phyloP scores from a whole-genome alignment of 2,888 invertebrate genomes.

The Polydrusus tereticollis region DNA sequence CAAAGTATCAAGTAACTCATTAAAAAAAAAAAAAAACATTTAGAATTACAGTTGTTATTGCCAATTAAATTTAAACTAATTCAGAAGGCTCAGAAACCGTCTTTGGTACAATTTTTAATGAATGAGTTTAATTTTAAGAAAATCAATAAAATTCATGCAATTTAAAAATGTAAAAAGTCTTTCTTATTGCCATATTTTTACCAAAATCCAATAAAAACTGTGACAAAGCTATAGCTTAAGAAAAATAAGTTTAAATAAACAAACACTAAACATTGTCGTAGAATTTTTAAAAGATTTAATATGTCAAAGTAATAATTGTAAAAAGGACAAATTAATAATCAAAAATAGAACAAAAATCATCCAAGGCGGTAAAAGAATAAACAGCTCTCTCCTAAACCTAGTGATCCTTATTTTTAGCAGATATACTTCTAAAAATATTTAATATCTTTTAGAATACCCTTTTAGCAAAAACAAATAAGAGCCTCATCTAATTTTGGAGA shows the following conservation, averaged over 20 bases:
- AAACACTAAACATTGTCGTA: not conserved
- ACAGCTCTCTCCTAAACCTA: slow-evolving; percentile 9
- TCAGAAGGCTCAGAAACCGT: too few species aligned
- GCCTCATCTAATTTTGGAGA: not conserved
- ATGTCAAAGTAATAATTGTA: too few species aligned
- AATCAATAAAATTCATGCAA: not conserved
- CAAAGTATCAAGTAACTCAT: too few species aligned
- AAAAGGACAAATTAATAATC: not conserved
- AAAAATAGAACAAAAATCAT: not conserved
- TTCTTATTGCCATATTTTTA: slow-evolving; percentile 18
- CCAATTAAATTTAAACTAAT: too few species aligned
- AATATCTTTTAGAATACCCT: slow-evolving; percentile 25
- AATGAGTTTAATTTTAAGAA: not conserved
- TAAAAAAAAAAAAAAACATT: too few species aligned
- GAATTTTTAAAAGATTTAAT: too few species aligned
- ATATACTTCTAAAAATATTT: slow-evolving; percentile 23
- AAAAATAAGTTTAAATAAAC: slow-evolving; percentile 4
- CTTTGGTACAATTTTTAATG: not conserved
- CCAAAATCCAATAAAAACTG: slow-evolving; percentile 5
- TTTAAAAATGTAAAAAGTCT: not conserved
- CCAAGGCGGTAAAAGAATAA: not conserved
- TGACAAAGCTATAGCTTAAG: not conserved
- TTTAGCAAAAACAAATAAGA: slow-evolving; percentile 6
- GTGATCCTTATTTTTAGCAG: not conserved
- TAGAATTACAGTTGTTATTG: too few species aligned